These are phyloP conservation scores for Neuroterus valhalla DNA, from an alignment of 1,140 invertebrate genomes.

Conservation along the genomic window DNA sequence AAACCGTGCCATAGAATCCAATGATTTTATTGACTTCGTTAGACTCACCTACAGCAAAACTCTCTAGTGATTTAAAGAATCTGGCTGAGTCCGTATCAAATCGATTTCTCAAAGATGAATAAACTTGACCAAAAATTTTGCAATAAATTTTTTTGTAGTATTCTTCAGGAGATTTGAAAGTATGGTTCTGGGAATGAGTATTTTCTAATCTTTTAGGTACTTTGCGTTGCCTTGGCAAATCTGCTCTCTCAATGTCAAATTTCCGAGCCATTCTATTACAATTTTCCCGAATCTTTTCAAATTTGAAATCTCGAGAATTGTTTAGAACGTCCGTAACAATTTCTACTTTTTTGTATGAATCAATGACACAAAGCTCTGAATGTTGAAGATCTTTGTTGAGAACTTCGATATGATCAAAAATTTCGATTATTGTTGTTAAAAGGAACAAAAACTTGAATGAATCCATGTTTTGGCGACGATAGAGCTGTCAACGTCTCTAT, in stretches of 20 bases:
- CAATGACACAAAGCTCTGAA: constrained; percentile 29
- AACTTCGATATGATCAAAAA: constrained; percentile 37
- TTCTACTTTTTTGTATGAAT: constrained; percentile 32
- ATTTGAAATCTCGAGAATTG: constrained; percentile 21
- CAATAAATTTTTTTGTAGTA: constrained; percentile 36
- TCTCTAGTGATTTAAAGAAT: constrained; percentile 38
- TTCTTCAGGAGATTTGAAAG: constrained; percentile 4
- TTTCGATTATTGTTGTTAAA: constrained; percentile 32
- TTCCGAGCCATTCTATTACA: background rate
- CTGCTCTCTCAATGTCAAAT: constrained; percentile 20
- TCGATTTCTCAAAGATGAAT: constrained; percentile 34
- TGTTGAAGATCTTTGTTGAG: constrained; percentile 31
- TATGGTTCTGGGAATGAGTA: background rate
- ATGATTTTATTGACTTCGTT: constrained; percentile 28
- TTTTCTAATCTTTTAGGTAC: constrained; percentile 8
- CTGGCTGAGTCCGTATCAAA: constrained; percentile 38
- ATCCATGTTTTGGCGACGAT: constrained; percentile 26
- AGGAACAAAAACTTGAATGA: constrained; percentile 36
- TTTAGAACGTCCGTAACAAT: constrained; percentile 10
- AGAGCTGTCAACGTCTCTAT: constrained; percentile 27
- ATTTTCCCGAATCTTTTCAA: constrained; percentile 16
- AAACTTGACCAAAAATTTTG: constrained; percentile 33
- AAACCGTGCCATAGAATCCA: constrained; percentile 32
- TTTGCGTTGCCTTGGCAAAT: constrained; percentile 30
- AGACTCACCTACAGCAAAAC: constrained; percentile 32